Evolutionary conservation across 2,113 vertebrate species (phyloP).

Genomic region (Tiliqua scincoides): DNA sequence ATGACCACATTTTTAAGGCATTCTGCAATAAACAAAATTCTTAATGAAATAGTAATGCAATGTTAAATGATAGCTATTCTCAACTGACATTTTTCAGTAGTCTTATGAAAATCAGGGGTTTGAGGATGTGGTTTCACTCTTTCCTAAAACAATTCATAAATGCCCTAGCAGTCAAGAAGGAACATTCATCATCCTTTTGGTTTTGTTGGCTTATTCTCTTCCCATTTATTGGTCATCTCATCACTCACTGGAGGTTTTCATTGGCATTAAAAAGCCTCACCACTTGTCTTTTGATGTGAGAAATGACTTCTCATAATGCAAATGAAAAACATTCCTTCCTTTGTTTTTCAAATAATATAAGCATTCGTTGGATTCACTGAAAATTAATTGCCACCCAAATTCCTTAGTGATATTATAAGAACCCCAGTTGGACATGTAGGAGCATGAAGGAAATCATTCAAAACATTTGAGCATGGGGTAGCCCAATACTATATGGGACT

Average conservation of each 20-base stretch:
- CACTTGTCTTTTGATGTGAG: background rate
- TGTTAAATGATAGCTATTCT: too few relatives aligned
- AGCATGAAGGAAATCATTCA: too few relatives aligned
- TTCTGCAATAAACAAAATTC: background rate
- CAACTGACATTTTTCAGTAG: background rate
- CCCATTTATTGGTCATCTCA: background rate
- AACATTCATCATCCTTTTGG: background rate
- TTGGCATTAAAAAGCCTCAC: background rate
- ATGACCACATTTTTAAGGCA: background rate
- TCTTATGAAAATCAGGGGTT: background rate
- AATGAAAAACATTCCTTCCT: background rate
- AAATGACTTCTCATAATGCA: slow-evolving; percentile 21
- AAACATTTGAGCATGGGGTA: too few relatives aligned
- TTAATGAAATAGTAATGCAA: background rate
- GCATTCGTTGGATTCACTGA: background rate
- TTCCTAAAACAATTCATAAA: slow-evolving; percentile 13
- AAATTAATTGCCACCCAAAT: background rate
- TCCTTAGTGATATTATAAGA: background rate
- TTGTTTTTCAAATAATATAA: background rate
- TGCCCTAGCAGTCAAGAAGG: background rate
- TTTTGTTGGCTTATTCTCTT: background rate
- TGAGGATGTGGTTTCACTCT: background rate
- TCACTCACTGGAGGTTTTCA: background rate
- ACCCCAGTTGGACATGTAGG: too few relatives aligned
- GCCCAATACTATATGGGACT: too few relatives aligned